phyloP scores from a whole-genome alignment of 2,797 vertebrate species.

The Brachyrhaphis roseni region DNA sequence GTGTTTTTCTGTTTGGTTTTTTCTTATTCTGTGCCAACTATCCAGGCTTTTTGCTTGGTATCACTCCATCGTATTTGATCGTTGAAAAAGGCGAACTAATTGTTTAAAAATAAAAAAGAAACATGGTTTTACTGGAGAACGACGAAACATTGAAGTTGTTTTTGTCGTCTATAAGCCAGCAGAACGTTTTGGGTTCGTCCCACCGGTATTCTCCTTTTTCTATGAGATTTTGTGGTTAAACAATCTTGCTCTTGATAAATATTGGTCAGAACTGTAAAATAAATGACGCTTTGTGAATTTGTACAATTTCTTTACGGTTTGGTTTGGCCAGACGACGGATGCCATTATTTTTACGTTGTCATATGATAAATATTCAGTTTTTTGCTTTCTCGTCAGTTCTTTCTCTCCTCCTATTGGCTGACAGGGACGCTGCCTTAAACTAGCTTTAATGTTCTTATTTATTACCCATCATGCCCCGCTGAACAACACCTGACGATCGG shows the following conservation, averaged over 20 bases:
- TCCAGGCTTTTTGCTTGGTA: slow-evolving; percentile 11
- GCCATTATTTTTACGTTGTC: slow-evolving; percentile 88
- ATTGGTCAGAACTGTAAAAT: slow-evolving; percentile 86
- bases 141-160: too few relatives aligned
- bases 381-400: slow-evolving; percentile 87
- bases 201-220: slow-evolving; percentile 64
- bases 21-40: slow-evolving; percentile 39
- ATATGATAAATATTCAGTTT: slow-evolving; percentile 77
- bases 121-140: too few relatives aligned
- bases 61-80: not conserved
- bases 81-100: slow-evolving; percentile 11
- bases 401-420: slow-evolving; percentile 86
- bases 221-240: slow-evolving; percentile 73
- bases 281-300: slow-evolving; percentile 91
- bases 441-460: slow-evolving; percentile 85
- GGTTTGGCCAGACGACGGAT: slow-evolving; percentile 80
- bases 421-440: slow-evolving; percentile 85
- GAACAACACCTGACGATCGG: slow-evolving; percentile 61
- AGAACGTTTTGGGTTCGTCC: not conserved
- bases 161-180: not conserved
- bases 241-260: slow-evolving; percentile 85
- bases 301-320: slow-evolving; percentile 83
- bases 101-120: slow-evolving; percentile 2
- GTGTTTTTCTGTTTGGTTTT: slow-evolving; percentile 19
- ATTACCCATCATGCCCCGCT: slow-evolving; percentile 73